phyloP scores from a whole-genome alignment of 2,888 invertebrate genomes.

The Hypercompe scribonia region DNA sequence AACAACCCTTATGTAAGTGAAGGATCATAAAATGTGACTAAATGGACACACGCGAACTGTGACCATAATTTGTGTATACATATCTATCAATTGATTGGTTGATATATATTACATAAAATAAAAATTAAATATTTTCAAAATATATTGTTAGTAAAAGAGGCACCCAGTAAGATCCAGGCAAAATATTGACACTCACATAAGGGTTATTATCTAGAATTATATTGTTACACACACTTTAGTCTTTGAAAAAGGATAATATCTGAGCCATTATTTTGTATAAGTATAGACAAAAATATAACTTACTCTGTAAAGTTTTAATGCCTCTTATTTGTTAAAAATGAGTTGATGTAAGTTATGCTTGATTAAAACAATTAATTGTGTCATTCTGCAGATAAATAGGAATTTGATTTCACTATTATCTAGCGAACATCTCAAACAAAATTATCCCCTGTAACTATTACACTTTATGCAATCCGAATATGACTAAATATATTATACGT shows the following conservation, averaged over 20 bases:
- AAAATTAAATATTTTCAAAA: neutral
- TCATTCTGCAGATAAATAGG: conserved; percentile 35
- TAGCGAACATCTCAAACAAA: conserved; percentile 17
- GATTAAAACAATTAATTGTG: conserved; percentile 19
- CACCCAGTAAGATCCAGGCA: neutral
- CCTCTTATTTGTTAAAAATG: neutral
- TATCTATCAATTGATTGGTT: neutral
- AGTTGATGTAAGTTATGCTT: neutral
- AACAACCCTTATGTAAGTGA: conserved; percentile 24
- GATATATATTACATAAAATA: neutral
- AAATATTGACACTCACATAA: conserved; percentile 17
- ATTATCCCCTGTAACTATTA: conserved; percentile 61
- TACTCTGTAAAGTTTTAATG: conserved; percentile 9
- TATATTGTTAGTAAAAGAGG: neutral
- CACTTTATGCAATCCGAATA: conserved; percentile 56
- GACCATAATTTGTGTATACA: neutral
- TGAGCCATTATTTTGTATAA: conserved; percentile 29
- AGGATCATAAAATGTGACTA: too few species aligned
- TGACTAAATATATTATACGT: conserved; percentile 53
- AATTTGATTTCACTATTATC: conserved; percentile 27
- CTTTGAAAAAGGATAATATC: conserved; percentile 65
- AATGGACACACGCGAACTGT: neutral
- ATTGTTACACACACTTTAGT: conserved; percentile 72
- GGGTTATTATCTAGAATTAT: conserved; percentile 48
- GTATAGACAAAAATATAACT: conserved; percentile 13